These are phyloP conservation scores for Anseranas semipalmata DNA, from an alignment of 2,113 vertebrate genomes.

Conservation along the genomic window DNA sequence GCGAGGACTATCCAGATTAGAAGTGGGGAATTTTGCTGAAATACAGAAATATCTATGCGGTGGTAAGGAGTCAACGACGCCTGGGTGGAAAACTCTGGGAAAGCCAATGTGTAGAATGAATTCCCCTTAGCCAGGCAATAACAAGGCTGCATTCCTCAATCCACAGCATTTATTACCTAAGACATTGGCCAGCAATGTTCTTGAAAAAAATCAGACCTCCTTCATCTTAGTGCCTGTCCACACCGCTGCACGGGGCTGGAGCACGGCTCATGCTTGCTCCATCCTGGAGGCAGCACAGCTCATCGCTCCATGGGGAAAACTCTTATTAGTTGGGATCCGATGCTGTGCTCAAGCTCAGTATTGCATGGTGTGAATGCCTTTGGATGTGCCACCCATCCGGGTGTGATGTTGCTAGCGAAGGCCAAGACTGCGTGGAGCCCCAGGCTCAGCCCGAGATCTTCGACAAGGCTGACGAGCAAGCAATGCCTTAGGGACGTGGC, in stretches of 20 bases:
- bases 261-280: neutral
- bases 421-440: accelerated
- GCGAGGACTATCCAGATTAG: conserved; percentile 9
- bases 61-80: neutral
- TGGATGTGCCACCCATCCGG: accelerated
- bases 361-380: accelerated
- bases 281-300: neutral
- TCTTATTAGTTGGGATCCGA: accelerated
- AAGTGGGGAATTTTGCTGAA: conserved; percentile 54
- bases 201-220: neutral
- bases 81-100: neutral
- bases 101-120: neutral
- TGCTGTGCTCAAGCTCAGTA: accelerated
- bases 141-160: conserved; percentile 8
- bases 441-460: accelerated
- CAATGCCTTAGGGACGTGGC: accelerated
- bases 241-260: accelerated
- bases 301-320: neutral
- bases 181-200: neutral
- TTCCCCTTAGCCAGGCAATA: neutral
- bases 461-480: accelerated
- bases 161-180: neutral
- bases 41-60: conserved; percentile 8
- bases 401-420: neutral
- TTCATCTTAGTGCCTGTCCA: neutral